phyloP scores from a whole-genome alignment of 92 coral and sea anemone species.

The Epizoanthus fatuus region DNA sequence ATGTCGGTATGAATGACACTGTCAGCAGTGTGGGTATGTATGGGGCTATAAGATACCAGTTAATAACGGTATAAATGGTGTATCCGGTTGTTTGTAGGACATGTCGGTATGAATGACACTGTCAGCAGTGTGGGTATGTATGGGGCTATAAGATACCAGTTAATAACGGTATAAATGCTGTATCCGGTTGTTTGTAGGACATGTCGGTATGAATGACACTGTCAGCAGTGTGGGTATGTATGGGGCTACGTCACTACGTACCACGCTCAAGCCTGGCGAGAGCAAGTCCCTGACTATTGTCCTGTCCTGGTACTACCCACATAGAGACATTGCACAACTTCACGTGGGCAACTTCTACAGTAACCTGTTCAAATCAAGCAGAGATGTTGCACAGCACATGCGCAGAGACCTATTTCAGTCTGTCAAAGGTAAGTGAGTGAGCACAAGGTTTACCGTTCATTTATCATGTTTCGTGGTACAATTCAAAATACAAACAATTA shows the following conservation, averaged over 20 bases:
- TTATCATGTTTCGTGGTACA: too few relatives aligned
- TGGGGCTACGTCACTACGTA: constrained; percentile 77
- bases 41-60: too few relatives aligned
- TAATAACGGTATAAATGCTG: neutral
- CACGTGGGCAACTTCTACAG: constrained; percentile 84
- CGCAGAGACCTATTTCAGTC: constrained; percentile 75
- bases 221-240: constrained; percentile 66
- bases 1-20: too few relatives aligned
- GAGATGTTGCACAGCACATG: constrained; percentile 83
- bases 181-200: constrained; percentile 48
- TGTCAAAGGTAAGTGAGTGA: constrained; percentile 29
- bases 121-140: constrained; percentile 66
- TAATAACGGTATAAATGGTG: neutral
- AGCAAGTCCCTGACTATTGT: constrained; percentile 84
- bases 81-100: constrained; percentile 48
- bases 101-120: constrained; percentile 49
- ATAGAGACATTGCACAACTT: constrained; percentile 83
- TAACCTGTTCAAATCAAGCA: constrained; percentile 78
- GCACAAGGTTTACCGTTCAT: too few relatives aligned
- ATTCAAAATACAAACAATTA: too few relatives aligned
- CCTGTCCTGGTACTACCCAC: constrained; percentile 90
- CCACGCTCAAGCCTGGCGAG: constrained; percentile 80
- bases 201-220: constrained; percentile 49
- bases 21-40: too few relatives aligned
- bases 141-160: constrained; percentile 35